Percentiles rank a stretch among this genome's conserved stretches.
Evolutionary conservation across 2,113 vertebrate species (phyloP).

Genomic region (Esox niger): DNA sequence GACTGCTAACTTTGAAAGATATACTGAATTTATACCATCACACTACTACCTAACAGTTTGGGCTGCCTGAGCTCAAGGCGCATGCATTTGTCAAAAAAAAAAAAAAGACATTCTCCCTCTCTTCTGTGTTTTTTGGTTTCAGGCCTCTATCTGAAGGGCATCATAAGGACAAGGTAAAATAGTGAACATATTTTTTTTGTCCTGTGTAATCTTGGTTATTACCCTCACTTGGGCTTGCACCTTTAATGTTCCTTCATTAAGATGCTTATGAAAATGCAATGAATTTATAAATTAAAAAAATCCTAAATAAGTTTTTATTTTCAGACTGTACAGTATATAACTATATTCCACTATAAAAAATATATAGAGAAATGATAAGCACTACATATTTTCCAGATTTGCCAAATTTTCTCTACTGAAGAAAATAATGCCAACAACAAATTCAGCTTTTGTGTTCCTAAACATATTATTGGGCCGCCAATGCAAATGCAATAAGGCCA

Average conservation of each 20-base stretch:
- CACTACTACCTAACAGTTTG: not conserved
- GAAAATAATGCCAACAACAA: no score
- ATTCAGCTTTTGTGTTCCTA: no score
- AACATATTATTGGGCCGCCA: no score
- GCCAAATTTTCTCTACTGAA: no score
- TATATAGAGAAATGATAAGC: no score
- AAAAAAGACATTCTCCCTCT: not conserved
- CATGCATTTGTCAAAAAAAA: not conserved
- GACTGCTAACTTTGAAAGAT: conserved; percentile 7
- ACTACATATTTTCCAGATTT: no score
- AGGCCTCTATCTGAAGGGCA: conserved; percentile 47
- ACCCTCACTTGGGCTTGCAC: not conserved
- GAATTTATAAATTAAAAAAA: no score
- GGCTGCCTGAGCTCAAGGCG: not conserved
- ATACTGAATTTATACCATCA: conserved; percentile 69
- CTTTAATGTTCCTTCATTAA: not conserved
- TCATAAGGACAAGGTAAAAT: conserved; percentile 58
- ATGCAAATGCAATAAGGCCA: no score
- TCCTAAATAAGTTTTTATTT: no score
- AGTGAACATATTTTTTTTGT: not conserved
- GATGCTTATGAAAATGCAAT: no score
- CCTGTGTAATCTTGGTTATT: not conserved
- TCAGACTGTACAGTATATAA: no score
- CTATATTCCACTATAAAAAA: no score
- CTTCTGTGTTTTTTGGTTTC: conserved; percentile 14